phyloP scores from a whole-genome alignment of 2,888 invertebrate genomes.

The Frankliniella fusca region DNA sequence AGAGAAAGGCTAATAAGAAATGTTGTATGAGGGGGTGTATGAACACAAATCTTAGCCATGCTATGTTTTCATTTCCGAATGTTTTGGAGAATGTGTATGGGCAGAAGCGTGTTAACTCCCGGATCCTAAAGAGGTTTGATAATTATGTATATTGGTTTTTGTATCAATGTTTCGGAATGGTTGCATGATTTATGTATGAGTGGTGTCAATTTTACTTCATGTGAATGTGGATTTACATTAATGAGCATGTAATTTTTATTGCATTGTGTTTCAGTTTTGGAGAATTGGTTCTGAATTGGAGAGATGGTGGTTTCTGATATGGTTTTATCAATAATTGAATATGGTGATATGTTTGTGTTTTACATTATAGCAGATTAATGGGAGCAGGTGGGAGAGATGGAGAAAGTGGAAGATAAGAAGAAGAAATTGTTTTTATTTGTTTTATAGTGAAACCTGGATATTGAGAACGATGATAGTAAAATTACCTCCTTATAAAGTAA shows the following conservation, averaged over 20 bases:
- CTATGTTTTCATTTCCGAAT: neutral
- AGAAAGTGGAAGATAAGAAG: too few relatives aligned
- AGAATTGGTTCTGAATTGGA: neutral
- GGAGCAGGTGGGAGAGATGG: too few relatives aligned
- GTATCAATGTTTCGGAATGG: neutral
- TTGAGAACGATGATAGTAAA: too few relatives aligned
- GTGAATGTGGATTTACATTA: neutral
- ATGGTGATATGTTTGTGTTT: neutral
- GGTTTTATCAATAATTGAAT: neutral
- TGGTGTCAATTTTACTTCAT: neutral
- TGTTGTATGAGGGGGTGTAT: neutral
- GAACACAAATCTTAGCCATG: neutral
- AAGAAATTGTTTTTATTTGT: too few relatives aligned
- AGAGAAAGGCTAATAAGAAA: neutral
- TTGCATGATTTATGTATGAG: neutral
- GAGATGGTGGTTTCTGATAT: neutral
- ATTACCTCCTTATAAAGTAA: too few relatives aligned
- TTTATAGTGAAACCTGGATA: neutral
- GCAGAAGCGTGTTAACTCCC: neutral
- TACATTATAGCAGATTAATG: too few relatives aligned
- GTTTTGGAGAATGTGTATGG: neutral
- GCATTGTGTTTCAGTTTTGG: neutral
- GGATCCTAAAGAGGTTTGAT: neutral
- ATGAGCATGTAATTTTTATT: neutral
- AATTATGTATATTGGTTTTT: neutral